Conservation (phyloP, 2,797 vertebrate species). For the Sebastes miniatus region DNA sequence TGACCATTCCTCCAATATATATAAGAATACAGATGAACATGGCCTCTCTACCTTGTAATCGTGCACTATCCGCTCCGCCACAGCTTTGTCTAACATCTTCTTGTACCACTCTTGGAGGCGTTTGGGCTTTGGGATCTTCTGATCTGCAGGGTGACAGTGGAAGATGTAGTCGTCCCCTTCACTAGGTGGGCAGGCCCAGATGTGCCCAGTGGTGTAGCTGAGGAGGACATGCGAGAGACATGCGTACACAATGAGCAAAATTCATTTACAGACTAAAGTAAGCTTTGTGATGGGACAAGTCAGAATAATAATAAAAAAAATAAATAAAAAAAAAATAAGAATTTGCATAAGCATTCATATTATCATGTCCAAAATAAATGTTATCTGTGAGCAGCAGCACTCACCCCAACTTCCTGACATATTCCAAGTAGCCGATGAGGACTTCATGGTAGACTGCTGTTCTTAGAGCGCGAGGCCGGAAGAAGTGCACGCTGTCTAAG, state of each 20-base stretch:
- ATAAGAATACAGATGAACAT: background rate
- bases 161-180: constrained; percentile 99
- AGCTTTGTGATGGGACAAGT: background rate
- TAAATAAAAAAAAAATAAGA: accelerated
- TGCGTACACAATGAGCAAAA: background rate
- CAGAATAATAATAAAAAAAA: background rate
- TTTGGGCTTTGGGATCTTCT: constrained; percentile 99
- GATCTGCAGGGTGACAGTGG: constrained; percentile 96
- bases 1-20: background rate
- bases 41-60: constrained; percentile 92
- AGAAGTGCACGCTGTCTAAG: constrained; percentile 98
- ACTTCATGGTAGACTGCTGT: constrained; percentile 98
- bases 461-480: constrained; percentile 92
- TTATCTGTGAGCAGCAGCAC: constrained; percentile 28
- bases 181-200: constrained; percentile 98
- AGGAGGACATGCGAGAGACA: background rate
- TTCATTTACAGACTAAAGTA: background rate
- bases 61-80: constrained; percentile 93
- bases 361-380: background rate
- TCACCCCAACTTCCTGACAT: constrained; percentile 95
- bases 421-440: constrained; percentile 96
- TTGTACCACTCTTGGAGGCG: constrained; percentile 99
- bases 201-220: constrained; percentile 96
- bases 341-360: background rate
- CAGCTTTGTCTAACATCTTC: constrained; percentile 98